These are phyloP conservation scores for Augiades crinisus DNA, from an alignment of 2,888 invertebrate species.

Conservation along the genomic window DNA sequence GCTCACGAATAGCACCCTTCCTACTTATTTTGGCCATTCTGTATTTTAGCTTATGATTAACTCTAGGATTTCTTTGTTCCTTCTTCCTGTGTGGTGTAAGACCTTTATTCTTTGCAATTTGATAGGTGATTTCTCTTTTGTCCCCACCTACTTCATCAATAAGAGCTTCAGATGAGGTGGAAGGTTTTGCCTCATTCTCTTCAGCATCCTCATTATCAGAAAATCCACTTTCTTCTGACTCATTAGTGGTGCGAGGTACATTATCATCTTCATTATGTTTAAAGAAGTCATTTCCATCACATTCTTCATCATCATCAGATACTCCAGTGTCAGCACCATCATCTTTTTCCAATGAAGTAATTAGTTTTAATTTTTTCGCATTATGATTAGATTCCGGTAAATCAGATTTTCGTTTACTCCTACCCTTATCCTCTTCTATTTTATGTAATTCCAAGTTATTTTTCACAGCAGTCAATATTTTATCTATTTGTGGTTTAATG, in stretches of 20 bases:
- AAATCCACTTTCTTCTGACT: constrained; percentile 70
- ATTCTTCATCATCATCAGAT: constrained; percentile 65
- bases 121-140: constrained; percentile 93
- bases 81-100: constrained; percentile 95
- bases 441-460: constrained; percentile 60
- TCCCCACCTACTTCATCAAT: constrained; percentile 62
- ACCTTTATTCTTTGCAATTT: constrained; percentile 98
- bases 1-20: constrained; percentile 95
- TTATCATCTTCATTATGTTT: constrained; percentile 36
- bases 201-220: constrained; percentile 67
- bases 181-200: constrained; percentile 53
- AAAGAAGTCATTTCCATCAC: constrained; percentile 64
- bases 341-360: constrained; percentile 60
- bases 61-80: constrained; percentile 95
- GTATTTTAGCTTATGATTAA: constrained; percentile 96
- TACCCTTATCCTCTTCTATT: constrained; percentile 42
- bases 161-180: constrained; percentile 51
- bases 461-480: constrained; percentile 79
- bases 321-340: constrained; percentile 71
- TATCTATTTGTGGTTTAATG: constrained; percentile 85
- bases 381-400: constrained; percentile 46
- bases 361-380: constrained; percentile 66
- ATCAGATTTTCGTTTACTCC: constrained; percentile 54
- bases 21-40: constrained; percentile 95
- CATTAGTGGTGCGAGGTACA: constrained; percentile 48